Evolutionary conservation across 1,140 invertebrate species (phyloP).

Genomic region (Drosophila punjabiensis): DNA sequence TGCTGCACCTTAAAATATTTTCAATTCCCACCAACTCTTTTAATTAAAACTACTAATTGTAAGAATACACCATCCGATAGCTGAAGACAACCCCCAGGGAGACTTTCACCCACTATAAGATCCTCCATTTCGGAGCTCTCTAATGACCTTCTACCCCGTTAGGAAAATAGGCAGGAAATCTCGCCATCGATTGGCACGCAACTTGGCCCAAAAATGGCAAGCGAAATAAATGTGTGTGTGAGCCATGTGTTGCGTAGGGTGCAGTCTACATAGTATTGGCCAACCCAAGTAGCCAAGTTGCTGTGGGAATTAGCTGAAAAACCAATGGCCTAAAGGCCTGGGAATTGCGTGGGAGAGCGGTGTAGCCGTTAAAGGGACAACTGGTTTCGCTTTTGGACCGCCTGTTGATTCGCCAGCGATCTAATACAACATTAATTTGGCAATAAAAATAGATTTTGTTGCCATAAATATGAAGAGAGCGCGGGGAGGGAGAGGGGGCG

Average conservation of each 20-base stretch:
- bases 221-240: constrained; percentile 26
- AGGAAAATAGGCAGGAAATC: constrained; percentile 33
- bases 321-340: constrained; percentile 34
- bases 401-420: constrained; percentile 53
- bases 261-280: constrained; percentile 14
- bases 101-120: constrained; percentile 32
- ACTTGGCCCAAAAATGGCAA: constrained; percentile 34
- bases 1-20: not conserved
- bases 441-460: constrained; percentile 70
- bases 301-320: constrained; percentile 34
- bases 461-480: constrained; percentile 60
- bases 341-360: constrained; percentile 42
- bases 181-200: constrained; percentile 45
- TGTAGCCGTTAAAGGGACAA: constrained; percentile 45
- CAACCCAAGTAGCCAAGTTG: constrained; percentile 35
- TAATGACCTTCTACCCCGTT: constrained; percentile 35
- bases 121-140: constrained; percentile 11
- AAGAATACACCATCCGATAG: constrained; percentile 17
- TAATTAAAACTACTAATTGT: constrained; percentile 26
- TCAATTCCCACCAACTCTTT: not conserved
- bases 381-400: constrained; percentile 42
- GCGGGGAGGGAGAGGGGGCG: not conserved
- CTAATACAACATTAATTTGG: constrained; percentile 68
- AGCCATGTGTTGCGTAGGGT: constrained; percentile 40
- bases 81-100: constrained; percentile 5